These are phyloP conservation scores for Orthosia gothica DNA, from an alignment of 2,888 invertebrate species.

Conservation along the genomic window DNA sequence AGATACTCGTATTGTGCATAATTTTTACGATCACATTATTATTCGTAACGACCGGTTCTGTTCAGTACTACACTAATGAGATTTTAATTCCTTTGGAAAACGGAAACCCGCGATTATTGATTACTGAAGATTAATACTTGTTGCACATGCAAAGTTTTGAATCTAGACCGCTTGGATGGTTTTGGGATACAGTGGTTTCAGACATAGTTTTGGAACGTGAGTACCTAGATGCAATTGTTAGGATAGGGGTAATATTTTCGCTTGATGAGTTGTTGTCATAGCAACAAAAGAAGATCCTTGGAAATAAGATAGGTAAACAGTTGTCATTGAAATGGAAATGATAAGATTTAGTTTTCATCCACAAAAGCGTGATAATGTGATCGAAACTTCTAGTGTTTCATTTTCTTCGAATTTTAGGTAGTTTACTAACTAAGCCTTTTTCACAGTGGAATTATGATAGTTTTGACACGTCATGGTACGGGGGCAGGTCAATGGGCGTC, in stretches of 20 bases:
- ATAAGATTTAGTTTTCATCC: background rate
- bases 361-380: background rate
- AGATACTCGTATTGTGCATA: background rate
- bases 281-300: too few species aligned
- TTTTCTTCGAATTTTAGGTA: background rate
- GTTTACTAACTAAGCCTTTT: too few species aligned
- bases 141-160: conserved; percentile 1
- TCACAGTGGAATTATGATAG: too few species aligned
- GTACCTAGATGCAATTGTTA: background rate
- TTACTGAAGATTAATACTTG: background rate
- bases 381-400: too few species aligned
- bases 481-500: too few species aligned
- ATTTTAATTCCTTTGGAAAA: conserved; percentile 36
- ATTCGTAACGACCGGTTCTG: background rate
- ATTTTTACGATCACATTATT: background rate
- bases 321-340: too few species aligned
- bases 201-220: background rate
- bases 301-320: too few species aligned
- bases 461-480: too few species aligned
- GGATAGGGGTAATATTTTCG: background rate
- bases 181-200: background rate
- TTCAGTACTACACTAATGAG: conserved; percentile 8
- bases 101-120: conserved; percentile 30
- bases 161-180: background rate
- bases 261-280: too few species aligned